Conservation (phyloP, 2,888 invertebrate genomes). For the Abrostola tripartita region DNA sequence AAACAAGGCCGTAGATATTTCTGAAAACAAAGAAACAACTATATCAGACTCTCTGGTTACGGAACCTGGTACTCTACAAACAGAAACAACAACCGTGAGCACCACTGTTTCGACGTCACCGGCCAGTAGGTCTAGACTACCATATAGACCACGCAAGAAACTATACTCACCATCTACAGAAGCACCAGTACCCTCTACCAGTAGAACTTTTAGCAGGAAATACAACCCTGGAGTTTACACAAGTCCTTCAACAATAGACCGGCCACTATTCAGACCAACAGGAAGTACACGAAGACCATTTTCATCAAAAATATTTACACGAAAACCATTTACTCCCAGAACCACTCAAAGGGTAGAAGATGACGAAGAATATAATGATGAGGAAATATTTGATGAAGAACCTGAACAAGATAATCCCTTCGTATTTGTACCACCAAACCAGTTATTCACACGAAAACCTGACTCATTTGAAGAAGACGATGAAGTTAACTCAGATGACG, state of each 20-base stretch:
- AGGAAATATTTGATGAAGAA: constrained; percentile 72
- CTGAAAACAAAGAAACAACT: constrained; percentile 60
- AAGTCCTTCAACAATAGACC: constrained; percentile 78
- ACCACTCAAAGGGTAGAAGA: constrained; percentile 78
- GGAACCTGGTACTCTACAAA: constrained; percentile 49
- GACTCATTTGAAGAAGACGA: constrained; percentile 65
- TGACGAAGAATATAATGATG: constrained; percentile 78
- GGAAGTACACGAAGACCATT: constrained; percentile 75
- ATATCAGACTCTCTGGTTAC: constrained; percentile 52
- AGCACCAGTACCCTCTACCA: constrained; percentile 73
- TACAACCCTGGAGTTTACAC: constrained; percentile 84
- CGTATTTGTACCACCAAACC: constrained; percentile 81
- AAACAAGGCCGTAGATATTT: constrained; percentile 66
- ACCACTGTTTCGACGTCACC: constrained; percentile 66
- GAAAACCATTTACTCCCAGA: constrained; percentile 78
- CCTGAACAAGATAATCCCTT: constrained; percentile 75
- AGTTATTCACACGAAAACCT: constrained; percentile 80
- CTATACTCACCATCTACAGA: constrained; percentile 82
- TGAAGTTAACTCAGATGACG: constrained; percentile 30
- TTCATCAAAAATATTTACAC: constrained; percentile 74
- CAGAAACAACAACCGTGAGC: constrained; percentile 73
- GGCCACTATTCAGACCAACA: constrained; percentile 68
- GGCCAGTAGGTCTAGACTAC: constrained; percentile 72
- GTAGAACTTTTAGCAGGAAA: constrained; percentile 83
- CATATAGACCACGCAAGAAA: constrained; percentile 80